Percentiles rank a stretch among this genome's conserved stretches.
phyloP scores from a whole-genome alignment of 2,888 invertebrate species.

The Caenorhabditis sp. region DNA sequence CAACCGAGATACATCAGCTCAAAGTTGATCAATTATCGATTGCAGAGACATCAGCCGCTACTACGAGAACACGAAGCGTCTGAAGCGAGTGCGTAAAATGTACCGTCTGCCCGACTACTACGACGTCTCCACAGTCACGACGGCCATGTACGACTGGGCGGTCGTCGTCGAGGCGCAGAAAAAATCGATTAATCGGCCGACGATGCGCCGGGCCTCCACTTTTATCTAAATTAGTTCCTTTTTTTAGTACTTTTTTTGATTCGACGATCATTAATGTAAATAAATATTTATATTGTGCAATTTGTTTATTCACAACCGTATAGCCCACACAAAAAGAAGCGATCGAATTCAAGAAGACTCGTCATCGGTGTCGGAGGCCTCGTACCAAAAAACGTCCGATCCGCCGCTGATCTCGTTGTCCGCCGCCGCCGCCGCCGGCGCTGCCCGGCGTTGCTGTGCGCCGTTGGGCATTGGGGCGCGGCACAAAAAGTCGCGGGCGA shows the following conservation, averaged over 20 bases:
- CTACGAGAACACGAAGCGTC: slow-evolving; percentile 72
- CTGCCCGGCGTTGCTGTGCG: slow-evolving; percentile 15
- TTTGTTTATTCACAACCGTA: slow-evolving; percentile 50
- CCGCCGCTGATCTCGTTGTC: slow-evolving; percentile 21
- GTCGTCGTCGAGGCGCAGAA: slow-evolving; percentile 72
- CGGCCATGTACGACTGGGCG: slow-evolving; percentile 75
- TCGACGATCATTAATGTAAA: no score
- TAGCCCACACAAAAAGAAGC: not conserved
- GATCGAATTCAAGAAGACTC: slow-evolving; percentile 6
- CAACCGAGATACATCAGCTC: no score
- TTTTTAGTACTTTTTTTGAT: no score
- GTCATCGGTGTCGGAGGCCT: slow-evolving; percentile 57
- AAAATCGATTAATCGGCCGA: slow-evolving; percentile 58
- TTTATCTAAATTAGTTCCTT: slow-evolving; percentile 16
- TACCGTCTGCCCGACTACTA: slow-evolving; percentile 75
- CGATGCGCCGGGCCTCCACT: slow-evolving; percentile 54
- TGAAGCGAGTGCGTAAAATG: slow-evolving; percentile 75
- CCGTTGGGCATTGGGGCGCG: slow-evolving; percentile 36
- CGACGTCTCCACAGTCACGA: slow-evolving; percentile 72
- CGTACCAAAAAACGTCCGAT: slow-evolving; percentile 51
- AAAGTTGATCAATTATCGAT: no score
- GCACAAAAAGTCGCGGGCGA: slow-evolving; percentile 46
- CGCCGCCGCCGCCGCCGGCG: not conserved
- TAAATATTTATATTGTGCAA: slow-evolving; percentile 4
- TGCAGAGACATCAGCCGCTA: slow-evolving; percentile 73